Percentiles rank a stretch among this genome's conserved stretches.
phyloP scores from a whole-genome alignment of 2,888 invertebrate genomes.

The Allophyes oxyacanthae region DNA sequence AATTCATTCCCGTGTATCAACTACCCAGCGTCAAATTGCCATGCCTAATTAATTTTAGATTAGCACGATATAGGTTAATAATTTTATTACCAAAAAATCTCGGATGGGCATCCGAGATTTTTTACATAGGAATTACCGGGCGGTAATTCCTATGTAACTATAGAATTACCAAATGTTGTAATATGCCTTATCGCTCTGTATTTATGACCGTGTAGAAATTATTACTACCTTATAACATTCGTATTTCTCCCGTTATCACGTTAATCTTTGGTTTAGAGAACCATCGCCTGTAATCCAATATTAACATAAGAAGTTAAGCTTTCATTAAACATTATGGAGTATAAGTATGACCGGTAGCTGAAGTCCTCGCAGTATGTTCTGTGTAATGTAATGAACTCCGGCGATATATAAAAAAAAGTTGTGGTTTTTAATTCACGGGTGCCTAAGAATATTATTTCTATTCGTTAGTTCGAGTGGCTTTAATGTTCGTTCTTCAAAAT shows the following conservation, averaged over 20 bases:
- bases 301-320: constrained; percentile 70
- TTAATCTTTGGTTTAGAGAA: constrained; percentile 76
- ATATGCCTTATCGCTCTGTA: constrained; percentile 70
- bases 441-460: constrained; percentile 22
- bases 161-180: constrained; percentile 60
- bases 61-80: too few relatives aligned
- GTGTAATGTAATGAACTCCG: constrained; percentile 44
- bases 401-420: constrained; percentile 22
- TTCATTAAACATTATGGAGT: constrained; percentile 67
- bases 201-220: constrained; percentile 74
- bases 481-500: constrained; percentile 69
- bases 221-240: constrained; percentile 72
- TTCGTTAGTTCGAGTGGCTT: constrained; percentile 40
- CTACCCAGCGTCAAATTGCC: too few relatives aligned
- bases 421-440: constrained; percentile 21
- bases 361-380: constrained; percentile 53
- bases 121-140: too few relatives aligned
- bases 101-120: too few relatives aligned
- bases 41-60: constrained; percentile 14
- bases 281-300: constrained; percentile 71
- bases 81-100: constrained; percentile 13
- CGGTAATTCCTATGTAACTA: constrained; percentile 41
- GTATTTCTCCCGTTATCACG: constrained; percentile 74
- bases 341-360: constrained; percentile 70
- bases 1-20: too few relatives aligned